phyloP scores from a whole-genome alignment of 2,113 vertebrate species.

The Cephalopterus ornatus region DNA sequence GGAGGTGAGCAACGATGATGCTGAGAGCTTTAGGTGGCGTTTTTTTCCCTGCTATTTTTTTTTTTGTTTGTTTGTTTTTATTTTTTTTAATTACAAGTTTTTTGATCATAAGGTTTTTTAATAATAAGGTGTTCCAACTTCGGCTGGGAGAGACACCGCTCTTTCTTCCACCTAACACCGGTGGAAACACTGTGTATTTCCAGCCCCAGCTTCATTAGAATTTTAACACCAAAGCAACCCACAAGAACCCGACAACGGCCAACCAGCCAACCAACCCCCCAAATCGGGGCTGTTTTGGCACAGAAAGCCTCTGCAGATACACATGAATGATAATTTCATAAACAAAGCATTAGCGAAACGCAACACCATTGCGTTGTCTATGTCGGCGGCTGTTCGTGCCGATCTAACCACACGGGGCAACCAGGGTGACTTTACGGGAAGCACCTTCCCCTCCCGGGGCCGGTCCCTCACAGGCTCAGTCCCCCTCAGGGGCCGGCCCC shows the following conservation, averaged over 20 bases:
- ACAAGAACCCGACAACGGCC: neutral
- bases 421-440: neutral
- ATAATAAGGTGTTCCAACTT: neutral
- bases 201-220: neutral
- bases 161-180: neutral
- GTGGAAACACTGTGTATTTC: neutral
- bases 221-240: neutral
- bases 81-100: too few relatives aligned
- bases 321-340: neutral
- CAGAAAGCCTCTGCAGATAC: neutral
- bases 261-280: neutral
- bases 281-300: neutral
- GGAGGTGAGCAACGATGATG: accelerated
- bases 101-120: neutral
- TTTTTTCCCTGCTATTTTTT: neutral
- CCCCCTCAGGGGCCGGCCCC: too few relatives aligned
- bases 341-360: neutral
- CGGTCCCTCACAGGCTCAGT: accelerated
- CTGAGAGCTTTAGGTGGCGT: neutral
- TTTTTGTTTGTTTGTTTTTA: too few relatives aligned
- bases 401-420: neutral
- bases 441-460: too few relatives aligned
- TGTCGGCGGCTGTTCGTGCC: neutral
- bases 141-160: accelerated
- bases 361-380: neutral